These are phyloP conservation scores for Ciona savignyi DNA, from an alignment of 23 tunicate species.

Conservation along the genomic window DNA sequence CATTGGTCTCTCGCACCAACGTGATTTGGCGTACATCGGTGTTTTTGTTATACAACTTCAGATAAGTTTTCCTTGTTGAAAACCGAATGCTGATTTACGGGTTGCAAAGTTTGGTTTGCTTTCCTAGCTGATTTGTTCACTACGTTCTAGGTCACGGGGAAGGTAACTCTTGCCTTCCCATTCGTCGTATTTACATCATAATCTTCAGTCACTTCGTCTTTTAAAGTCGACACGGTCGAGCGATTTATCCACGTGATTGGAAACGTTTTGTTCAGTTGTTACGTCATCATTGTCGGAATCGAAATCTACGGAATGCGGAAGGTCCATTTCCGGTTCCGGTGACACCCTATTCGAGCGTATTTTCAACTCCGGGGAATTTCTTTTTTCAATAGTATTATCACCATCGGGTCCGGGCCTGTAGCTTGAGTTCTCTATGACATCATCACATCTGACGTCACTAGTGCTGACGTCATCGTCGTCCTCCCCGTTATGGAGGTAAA, in stretches of 20 bases:
- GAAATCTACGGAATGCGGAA: not conserved
- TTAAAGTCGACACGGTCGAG: not conserved
- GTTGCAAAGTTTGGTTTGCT: too few relatives aligned
- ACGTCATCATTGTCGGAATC: not conserved
- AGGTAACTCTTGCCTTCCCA: too few relatives aligned
- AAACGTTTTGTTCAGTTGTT: not conserved
- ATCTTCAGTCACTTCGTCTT: not conserved
- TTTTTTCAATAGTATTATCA: not conserved
- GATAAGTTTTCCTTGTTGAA: too few relatives aligned
- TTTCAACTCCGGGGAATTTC: not conserved
- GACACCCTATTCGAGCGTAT: not conserved
- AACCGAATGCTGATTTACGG: too few relatives aligned
- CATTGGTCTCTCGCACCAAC: too few relatives aligned
- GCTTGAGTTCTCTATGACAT: not conserved
- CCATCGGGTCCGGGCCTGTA: not conserved
- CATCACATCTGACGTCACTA: not conserved
- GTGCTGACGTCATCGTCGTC: slow-evolving; percentile 9
- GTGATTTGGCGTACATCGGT: too few relatives aligned
- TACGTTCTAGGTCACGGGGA: too few relatives aligned
- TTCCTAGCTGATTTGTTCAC: too few relatives aligned
- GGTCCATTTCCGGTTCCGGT: not conserved
- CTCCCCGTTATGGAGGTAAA: slow-evolving; percentile 32
- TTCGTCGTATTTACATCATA: not conserved
- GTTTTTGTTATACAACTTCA: too few relatives aligned
- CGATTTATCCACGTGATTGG: not conserved